These are phyloP conservation scores for Sanderia malayensis DNA, from an alignment of 30 jellyfish, hydroid and myxozoan species.

Conservation along the genomic window DNA sequence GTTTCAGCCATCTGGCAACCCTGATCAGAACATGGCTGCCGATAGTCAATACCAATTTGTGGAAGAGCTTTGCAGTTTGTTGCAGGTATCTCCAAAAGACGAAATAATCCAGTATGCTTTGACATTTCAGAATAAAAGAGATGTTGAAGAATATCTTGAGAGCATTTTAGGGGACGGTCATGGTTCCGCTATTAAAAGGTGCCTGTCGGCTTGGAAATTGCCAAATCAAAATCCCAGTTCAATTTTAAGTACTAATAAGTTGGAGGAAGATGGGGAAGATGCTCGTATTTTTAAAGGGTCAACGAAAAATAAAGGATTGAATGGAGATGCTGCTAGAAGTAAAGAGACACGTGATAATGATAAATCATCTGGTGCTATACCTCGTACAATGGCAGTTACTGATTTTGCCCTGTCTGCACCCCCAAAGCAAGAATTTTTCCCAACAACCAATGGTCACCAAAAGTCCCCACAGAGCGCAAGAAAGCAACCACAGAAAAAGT, in stretches of 20 bases:
- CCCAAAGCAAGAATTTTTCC: neutral
- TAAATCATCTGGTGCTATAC: neutral
- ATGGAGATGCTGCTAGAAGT: neutral
- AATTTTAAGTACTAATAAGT: neutral
- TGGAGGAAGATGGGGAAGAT: conserved; percentile 5
- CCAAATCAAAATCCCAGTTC: neutral
- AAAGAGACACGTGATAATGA: neutral
- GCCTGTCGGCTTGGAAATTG: conserved; percentile 50
- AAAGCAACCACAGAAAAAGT: conserved; percentile 31
- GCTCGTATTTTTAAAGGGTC: neutral
- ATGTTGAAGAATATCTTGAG: conserved; percentile 29
- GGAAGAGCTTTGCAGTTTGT: conserved; percentile 20
- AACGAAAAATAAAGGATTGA: conserved; percentile 24
- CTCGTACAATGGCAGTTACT: neutral
- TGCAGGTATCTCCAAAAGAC: conserved; percentile 51
- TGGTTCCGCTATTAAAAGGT: conserved; percentile 11
- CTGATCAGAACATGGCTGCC: conserved; percentile 46
- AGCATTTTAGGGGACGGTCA: conserved; percentile 34
- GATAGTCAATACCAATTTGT: neutral
- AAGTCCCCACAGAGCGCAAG: neutral
- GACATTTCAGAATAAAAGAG: conserved; percentile 62
- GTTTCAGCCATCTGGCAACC: too few species aligned
- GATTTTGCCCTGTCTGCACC: neutral
- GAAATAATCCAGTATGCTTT: conserved; percentile 47
- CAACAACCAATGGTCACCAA: neutral